These are phyloP conservation scores for Drosophila funebris DNA, from an alignment of 1,140 invertebrate species.

Conservation along the genomic window DNA sequence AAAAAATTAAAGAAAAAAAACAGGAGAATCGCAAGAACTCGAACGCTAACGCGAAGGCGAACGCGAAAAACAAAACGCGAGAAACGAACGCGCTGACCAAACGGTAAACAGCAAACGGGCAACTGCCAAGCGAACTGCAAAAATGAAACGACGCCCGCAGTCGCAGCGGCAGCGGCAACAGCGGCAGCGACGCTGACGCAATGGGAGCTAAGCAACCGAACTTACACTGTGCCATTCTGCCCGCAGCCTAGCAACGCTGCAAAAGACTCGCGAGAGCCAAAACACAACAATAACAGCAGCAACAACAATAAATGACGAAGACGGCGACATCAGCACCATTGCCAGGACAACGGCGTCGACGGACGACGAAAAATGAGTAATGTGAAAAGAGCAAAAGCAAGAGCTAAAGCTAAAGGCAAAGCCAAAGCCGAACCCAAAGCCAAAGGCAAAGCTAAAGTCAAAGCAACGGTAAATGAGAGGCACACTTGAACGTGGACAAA, in stretches of 20 bases:
- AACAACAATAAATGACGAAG: slow-evolving; percentile 1
- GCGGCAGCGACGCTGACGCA: slow-evolving; percentile 45
- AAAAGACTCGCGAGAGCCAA: slow-evolving; percentile 36
- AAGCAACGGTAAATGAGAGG: slow-evolving; percentile 12
- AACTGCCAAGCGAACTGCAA: slow-evolving; percentile 46
- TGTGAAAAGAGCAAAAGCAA: slow-evolving; percentile 9
- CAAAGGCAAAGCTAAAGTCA: slow-evolving; percentile 10
- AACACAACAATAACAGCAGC: slow-evolving; percentile 12
- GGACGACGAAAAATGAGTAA: slow-evolving; percentile 22
- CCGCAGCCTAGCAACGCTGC: slow-evolving; percentile 40
- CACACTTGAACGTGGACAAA: neutral
- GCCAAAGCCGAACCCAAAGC: slow-evolving; percentile 5
- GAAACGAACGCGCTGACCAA: slow-evolving; percentile 46
- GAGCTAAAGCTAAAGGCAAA: slow-evolving; percentile 2
- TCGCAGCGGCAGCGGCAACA: slow-evolving; percentile 9
- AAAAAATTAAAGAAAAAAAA: slow-evolving; percentile 38
- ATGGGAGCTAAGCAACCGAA: slow-evolving; percentile 53
- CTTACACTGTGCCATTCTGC: slow-evolving; percentile 6
- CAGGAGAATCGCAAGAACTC: slow-evolving; percentile 53
- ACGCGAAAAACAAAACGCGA: slow-evolving; percentile 51
- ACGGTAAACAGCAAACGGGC: slow-evolving; percentile 51
- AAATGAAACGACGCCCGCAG: slow-evolving; percentile 34
- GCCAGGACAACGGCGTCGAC: slow-evolving; percentile 39
- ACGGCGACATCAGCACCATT: slow-evolving; percentile 11
- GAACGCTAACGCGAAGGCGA: slow-evolving; percentile 52